Evolutionary conservation across 2,113 vertebrate species (phyloP), one percentile per base, ranked within the genome.

Genomic region (Rhabdornis inornatus): DNA sequence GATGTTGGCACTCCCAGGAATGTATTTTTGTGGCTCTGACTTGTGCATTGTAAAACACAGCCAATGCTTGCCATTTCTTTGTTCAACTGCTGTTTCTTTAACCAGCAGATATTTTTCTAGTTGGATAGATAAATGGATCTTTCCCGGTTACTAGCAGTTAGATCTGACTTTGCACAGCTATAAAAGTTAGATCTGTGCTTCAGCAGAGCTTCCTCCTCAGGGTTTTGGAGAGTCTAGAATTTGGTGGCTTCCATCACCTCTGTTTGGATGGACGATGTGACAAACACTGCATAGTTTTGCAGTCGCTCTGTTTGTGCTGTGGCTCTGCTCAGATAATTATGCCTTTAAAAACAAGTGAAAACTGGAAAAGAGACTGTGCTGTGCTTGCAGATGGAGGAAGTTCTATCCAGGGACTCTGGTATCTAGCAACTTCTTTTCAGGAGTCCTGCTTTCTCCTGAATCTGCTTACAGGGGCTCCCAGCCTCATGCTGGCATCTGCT

Each of bases 81-180:
- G 31, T 87, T 87, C 7, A 10, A 17, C 21, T 61, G 35, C 33
- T 70, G 25, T 68, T 91, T 69, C 68, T 77, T 89, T 87, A 92
- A 31, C 56, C 10, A 71, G 61, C 56, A 63, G 69, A 20, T 89
- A 57, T 79, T 89, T 87, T 91, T 89, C 64, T 52, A 81, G 68
- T 45, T 82, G 70, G 33, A 44, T 56, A 60, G 56, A 40, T 15
- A 82, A 60, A 85, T 60, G 35, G 44, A 42, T 79, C 37, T 76
- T 71, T n/a, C 56, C 30, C 31, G 37, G 37, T 72, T 61, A 10
- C 30, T 57, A 37, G 63, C 53, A 50, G 55, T 61, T 70, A 40
- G 53, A 60, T 65, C 53, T 53, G 70, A 68, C 61, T 87, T 84
- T 87, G 37, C 10, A 44, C 21, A 65, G 59, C 71, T 77, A 2